Evolutionary conservation across 2,888 invertebrate species (phyloP).

Genomic region (Synergus laeviventris): DNA sequence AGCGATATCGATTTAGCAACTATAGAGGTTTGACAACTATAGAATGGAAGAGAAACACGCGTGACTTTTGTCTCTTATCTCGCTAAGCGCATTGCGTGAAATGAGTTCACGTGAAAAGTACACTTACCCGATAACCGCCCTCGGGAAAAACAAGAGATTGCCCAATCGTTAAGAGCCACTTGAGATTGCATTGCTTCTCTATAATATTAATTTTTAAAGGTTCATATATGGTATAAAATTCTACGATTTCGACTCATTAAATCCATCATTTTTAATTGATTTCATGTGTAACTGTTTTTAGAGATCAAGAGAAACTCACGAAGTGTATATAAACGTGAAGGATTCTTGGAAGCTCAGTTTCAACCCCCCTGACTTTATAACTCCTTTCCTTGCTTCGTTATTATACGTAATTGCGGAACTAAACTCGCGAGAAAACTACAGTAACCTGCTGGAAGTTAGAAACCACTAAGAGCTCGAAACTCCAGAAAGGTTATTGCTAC

Average conservation of each 20-base stretch:
- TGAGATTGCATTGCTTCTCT: no score
- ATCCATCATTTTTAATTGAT: no score
- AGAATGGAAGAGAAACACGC: no score
- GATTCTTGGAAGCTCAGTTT: neutral
- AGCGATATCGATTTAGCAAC: neutral
- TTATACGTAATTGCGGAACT: conserved; percentile 23
- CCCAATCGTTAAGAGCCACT: neutral
- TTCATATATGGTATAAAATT: no score
- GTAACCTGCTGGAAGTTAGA: conserved; percentile 13
- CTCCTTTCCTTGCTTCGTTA: conserved; percentile 6
- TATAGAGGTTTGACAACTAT: no score
- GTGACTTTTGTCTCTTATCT: neutral
- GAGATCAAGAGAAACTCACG: neutral
- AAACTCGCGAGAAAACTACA: conserved; percentile 9
- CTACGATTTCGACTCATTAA: no score
- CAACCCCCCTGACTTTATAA: conserved; percentile 9
- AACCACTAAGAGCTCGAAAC: conserved; percentile 27
- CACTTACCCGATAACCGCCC: neutral
- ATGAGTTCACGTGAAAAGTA: neutral
- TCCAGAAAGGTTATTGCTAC: conserved; percentile 14
- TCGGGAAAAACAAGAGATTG: neutral
- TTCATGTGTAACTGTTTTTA: neutral
- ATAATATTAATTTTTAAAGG: no score
- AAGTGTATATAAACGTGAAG: neutral
- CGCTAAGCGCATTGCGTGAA: neutral